Evolutionary conservation across 1,140 invertebrate species (phyloP), one percentile per base, ranked within the genome.

Genomic region (Rhagoletis zephyria): DNA sequence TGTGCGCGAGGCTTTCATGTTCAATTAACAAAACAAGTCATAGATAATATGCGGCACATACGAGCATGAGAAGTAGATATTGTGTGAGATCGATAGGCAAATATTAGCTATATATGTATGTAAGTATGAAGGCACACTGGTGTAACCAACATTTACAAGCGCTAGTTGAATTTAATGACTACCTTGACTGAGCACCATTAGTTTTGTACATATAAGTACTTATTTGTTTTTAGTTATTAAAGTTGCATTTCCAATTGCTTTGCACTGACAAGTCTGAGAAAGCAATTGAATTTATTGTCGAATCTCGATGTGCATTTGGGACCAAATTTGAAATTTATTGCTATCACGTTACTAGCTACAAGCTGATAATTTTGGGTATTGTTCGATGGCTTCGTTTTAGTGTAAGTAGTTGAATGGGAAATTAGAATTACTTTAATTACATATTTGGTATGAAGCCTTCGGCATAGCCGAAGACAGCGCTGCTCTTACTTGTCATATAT

Each of bases 1-100:
- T 12, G 67, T 16, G 45, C 42, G 42, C 67, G 67, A 42, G 67
- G 67, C 42, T 81, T 81, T 81, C n/a, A 19, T 81, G 74, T 81
- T 81, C 74, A 81, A 81, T 81, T 81, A 81, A 56, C 74, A 48
- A 81, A 81, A 81, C 74, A 81, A 81, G 74, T n/a, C 51, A 59
- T 42, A 51, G 74, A 59, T 81, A 81, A 81, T 81, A 81, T 56
- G 48, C 48, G 6, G 9, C 30, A 81, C 19, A 48, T 45, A 10
- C 40, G 14, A 40, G 40, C 40, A 48, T 74, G 14, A 16, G 12
- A 30, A 45, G 67, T 45, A 0, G 0, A 48, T 42, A 10, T 74
- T 74, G 40, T 40, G 14, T 74, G 14, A 74, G 67, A 74, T 74
- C 3, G 12, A 74, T 74, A 45, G 45, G 67, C 42, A 45, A 45